Evolutionary conservation across 1,140 invertebrate genomes (phyloP), one percentile per base, ranked within the genome.

Genomic region (Drosophila kurseongensis): DNA sequence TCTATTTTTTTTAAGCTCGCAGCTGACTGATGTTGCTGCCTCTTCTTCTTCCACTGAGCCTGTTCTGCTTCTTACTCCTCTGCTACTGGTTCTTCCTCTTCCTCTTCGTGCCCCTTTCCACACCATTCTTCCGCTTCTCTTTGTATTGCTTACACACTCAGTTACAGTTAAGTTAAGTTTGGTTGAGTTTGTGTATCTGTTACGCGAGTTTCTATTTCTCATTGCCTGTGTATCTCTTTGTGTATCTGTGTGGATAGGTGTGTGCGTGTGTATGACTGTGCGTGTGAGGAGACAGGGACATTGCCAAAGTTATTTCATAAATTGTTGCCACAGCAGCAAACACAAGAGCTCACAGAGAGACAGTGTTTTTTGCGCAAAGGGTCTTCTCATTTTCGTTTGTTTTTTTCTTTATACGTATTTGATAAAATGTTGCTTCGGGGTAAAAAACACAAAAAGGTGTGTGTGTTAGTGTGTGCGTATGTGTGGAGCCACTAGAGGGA

Each of bases 311-410:
- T 88, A 88, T 88, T 88, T 89, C 76, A 83, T 83, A 88, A 88
- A 88, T 88, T 88, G 83, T 89, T 88, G 80, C 84, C 84, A 88
- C 84, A 88, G 83, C 75, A 88, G 79, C 83, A 80, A 67, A 77
- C 76, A 84, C 80, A 75, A 51, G 41, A 38, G 38, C 41, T 38
- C 60, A 35, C 47, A 58, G 38, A 66, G 75, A 74, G 75, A 48
- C 54, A 47, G 47, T 59, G 32, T 42, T 32, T 47, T 48, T 44
- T 35, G 66, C 54, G 52, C 29, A 32, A 0, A 44, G 57, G 58
- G 35, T 38, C 50, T 50, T 14, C 47, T 50, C n/a, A 50, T 50
- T 35, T 32, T 50, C 18, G 8, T 32, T 35, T 50, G 29, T 14
- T 50, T 50, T n/a, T 7, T 52, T 54, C 23, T 54, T 57, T 56